Conservation (phyloP, 2,797 vertebrate genomes). For the Gadopsis marmoratus region DNA sequence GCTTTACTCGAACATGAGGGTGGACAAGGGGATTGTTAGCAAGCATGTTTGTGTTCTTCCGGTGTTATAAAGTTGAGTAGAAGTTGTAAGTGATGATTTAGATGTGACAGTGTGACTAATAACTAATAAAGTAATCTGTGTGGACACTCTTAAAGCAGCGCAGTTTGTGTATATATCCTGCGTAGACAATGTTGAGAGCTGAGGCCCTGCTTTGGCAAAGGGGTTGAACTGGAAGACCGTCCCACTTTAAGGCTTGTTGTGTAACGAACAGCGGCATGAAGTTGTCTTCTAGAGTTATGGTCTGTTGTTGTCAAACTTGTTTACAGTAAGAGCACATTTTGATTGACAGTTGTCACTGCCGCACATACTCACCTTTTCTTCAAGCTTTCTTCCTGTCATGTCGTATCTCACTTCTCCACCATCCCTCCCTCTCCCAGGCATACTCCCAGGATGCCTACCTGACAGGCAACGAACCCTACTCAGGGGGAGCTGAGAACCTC, state of each 20-base stretch:
- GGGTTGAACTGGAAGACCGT: slow-evolving; percentile 24
- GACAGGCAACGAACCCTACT: slow-evolving; percentile 94
- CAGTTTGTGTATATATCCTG: slow-evolving; percentile 5
- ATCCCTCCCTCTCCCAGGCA: slow-evolving; percentile 81
- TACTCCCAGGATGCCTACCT: slow-evolving; percentile 98
- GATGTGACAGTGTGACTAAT: background rate
- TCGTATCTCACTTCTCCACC: slow-evolving; percentile 26
- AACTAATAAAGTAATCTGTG: background rate
- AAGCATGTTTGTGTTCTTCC: slow-evolving; percentile 13
- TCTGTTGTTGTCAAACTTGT: slow-evolving; percentile 44
- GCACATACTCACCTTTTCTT: slow-evolving; percentile 29
- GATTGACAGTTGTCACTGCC: slow-evolving; percentile 8
- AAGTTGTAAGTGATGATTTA: slow-evolving; percentile 1
- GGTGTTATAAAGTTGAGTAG: background rate
- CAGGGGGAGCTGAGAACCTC: slow-evolving; percentile 92
- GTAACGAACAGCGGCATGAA: slow-evolving; percentile 6
- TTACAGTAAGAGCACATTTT: slow-evolving; percentile 31
- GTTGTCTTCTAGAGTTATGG: slow-evolving; percentile 17
- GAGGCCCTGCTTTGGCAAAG: slow-evolving; percentile 45
- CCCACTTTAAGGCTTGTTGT: slow-evolving; percentile 47
- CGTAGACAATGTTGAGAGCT: slow-evolving; percentile 37
- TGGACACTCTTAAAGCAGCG: background rate
- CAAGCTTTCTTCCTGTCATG: background rate
- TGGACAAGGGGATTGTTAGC: background rate
- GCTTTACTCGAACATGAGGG: background rate